phyloP scores from a whole-genome alignment of 1,140 invertebrate genomes.

The Drosophila pseudoananassae region DNA sequence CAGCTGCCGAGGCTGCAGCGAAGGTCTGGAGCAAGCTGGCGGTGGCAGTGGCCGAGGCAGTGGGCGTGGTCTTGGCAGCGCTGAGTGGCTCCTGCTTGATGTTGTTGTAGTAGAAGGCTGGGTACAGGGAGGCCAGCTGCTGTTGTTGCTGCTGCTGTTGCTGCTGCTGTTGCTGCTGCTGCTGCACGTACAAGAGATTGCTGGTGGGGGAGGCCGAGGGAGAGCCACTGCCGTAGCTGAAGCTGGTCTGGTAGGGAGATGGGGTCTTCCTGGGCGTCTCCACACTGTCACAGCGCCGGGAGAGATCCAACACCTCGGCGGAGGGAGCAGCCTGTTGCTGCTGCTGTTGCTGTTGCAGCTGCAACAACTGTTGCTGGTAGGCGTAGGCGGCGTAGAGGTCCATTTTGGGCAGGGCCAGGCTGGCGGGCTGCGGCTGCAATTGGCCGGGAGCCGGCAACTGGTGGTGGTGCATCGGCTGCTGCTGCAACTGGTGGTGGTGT shows the following conservation, averaged over 20 bases:
- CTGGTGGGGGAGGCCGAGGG: constrained; percentile 65
- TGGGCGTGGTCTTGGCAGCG: constrained; percentile 36
- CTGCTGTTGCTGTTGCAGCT: constrained; percentile 56
- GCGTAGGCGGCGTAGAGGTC: constrained; percentile 79
- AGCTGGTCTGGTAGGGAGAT: constrained; percentile 77
- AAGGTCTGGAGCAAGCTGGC: constrained; percentile 11
- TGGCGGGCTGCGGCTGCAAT: constrained; percentile 33
- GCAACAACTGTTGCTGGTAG: constrained; percentile 77
- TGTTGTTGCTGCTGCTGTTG: constrained; percentile 57
- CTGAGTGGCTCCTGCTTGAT: constrained; percentile 63
- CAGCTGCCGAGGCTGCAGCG: constrained; percentile 37
- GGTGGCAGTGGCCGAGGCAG: constrained; percentile 66
- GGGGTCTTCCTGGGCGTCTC: constrained; percentile 79
- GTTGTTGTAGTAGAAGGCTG: constrained; percentile 65
- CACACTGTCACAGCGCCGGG: constrained; percentile 79
- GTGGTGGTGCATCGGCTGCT: constrained; percentile 42
- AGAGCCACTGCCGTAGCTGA: constrained; percentile 68
- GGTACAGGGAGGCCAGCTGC: constrained; percentile 68
- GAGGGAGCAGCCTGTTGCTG: constrained; percentile 26
- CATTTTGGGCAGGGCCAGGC: constrained; percentile 62
- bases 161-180: constrained; percentile 54
- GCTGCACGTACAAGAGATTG: constrained; percentile 66
- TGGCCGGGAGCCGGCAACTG: constrained; percentile 40
- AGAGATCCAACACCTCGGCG: constrained; percentile 80
- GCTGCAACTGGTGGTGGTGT: constrained; percentile 48